Base-by-base conservation (phyloP, 37 sponge, comb jelly and placozoan genomes). In the Agelas oroides region DNA sequence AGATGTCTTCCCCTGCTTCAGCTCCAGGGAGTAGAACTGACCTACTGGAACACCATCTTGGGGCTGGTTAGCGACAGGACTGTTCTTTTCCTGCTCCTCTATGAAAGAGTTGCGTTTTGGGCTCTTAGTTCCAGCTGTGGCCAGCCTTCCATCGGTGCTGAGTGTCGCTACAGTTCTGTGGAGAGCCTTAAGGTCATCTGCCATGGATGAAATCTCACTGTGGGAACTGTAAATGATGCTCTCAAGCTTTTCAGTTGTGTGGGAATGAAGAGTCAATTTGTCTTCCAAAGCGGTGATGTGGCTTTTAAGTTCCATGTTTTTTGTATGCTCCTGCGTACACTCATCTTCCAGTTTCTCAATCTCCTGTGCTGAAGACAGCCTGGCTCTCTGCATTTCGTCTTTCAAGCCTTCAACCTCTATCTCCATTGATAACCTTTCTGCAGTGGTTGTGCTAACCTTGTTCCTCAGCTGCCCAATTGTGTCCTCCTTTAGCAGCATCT, bases 371-470 rank as follows among this genome's bases (percentile, higher is more conserved):
- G 70, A 57, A 20, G 53, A 21, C 63, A 75, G 71, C 81, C 78
- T 85, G 23, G 80, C 53, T 31, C 82, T 46, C 58, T 81, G 60
- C 19, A 88, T 17, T 56, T 88, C 89, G 27, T 85, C 67, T 28
- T 71, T 88, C 33, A 88, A 46, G 13, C 70, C 80, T 5, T 93
- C 89, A 16, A 88, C 59, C 41, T 93, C 89, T 23, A 88, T 93
- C 73, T 93, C 89, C 57, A 65, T 17, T 27, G 65, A 66, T 13
- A 83, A 70, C 53, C 66, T 80, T 77, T 93, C 89, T 53, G 79
- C 60, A 0, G 76, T 64, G 46, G 37, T 65, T 0, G 68, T 24
- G 20, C 55, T 85, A 19, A 88, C 56, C 36, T 88, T 84, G 59
- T 55, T 67, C 30, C 81, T 70, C 34, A 93, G 80, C 72, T 85